Percentiles rank a stretch among this genome's conserved stretches.
Conservation (phyloP, 2,113 vertebrate genomes). For the Nibea coibor region DNA sequence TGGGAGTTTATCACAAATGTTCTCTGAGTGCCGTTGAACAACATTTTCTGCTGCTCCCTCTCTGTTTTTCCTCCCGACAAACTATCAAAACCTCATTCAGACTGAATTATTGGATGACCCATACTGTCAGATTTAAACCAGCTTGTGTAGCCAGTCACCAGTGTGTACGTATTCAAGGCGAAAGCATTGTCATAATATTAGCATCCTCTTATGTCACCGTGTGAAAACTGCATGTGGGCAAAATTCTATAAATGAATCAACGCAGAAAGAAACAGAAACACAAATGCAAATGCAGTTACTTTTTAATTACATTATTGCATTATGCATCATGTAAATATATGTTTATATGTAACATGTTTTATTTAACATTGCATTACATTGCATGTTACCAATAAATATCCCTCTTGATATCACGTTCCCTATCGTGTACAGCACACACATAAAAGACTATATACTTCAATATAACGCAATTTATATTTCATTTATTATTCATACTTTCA, state of each 20-base stretch:
- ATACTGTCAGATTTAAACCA: neutral
- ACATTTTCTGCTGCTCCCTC: constrained; percentile 13
- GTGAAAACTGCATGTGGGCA: too few species aligned
- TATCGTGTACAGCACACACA: neutral
- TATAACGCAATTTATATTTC: neutral
- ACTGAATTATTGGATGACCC: neutral
- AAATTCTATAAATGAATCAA: too few species aligned
- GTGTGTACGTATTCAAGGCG: neutral
- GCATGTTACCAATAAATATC: neutral
- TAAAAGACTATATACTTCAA: neutral
- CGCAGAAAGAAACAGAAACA: too few species aligned
- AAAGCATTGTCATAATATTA: neutral
- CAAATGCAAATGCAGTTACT: too few species aligned
- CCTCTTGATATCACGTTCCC: too few species aligned
- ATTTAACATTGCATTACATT: neutral
- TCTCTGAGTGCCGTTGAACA: constrained; percentile 20
- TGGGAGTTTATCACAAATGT: constrained; percentile 38
- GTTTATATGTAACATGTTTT: neutral
- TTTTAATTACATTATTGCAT: too few species aligned
- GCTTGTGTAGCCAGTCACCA: neutral
- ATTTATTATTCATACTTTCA: neutral
- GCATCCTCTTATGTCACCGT: too few species aligned
- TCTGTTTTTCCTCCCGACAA: constrained; percentile 10
- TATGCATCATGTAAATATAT: too few species aligned
- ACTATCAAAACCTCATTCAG: neutral